Percentiles rank a stretch among this genome's conserved stretches.
Conservation (phyloP, 2,888 invertebrate species). For the Philereme transversata region DNA sequence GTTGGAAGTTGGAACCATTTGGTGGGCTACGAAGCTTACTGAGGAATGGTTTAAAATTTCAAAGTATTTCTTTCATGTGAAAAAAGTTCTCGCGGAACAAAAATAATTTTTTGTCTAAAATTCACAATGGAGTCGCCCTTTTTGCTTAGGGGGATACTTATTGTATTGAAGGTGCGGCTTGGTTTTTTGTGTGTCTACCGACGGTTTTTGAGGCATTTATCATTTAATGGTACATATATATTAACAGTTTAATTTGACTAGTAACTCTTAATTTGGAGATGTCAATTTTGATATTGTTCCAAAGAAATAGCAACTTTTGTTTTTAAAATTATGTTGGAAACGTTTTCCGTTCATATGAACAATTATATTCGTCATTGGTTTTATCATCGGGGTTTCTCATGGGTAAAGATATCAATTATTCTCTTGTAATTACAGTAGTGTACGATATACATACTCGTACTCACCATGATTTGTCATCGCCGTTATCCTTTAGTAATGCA, state of each 20-base stretch:
- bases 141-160: constrained; percentile 51
- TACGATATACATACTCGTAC: not conserved
- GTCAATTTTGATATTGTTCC: no score
- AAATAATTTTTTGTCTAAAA: constrained; percentile 56
- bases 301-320: no score
- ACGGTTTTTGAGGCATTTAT: constrained; percentile 40
- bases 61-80: not conserved
- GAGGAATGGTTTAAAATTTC: constrained; percentile 53
- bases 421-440: constrained; percentile 1
- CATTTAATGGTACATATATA: constrained; percentile 39
- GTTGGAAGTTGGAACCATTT: constrained; percentile 35
- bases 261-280: no score
- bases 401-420: not conserved
- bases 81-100: constrained; percentile 33
- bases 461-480: constrained; percentile 7
- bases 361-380: not conserved
- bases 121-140: constrained; percentile 72
- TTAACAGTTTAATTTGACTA: no score
- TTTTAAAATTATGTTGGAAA: no score
- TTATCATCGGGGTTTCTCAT: not conserved
- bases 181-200: constrained; percentile 49
- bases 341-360: not conserved
- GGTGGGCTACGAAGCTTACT: constrained; percentile 40
- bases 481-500: not conserved
- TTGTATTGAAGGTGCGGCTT: constrained; percentile 57